Evolutionary conservation across 2,888 invertebrate genomes (phyloP), one percentile per base, ranked within the genome.

Genomic region (Falcaria lacertinaria): DNA sequence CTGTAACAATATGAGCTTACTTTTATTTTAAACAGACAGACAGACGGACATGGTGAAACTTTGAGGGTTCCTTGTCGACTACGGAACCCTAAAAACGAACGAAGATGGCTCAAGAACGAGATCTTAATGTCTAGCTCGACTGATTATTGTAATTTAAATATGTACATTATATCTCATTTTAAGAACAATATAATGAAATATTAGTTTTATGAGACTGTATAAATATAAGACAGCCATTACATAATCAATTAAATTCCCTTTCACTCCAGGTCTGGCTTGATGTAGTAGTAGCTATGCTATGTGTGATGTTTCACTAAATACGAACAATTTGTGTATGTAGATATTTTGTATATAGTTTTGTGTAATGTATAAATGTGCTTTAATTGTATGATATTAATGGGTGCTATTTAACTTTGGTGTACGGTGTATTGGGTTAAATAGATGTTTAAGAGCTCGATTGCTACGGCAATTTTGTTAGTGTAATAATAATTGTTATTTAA

Each of bases 331-430:
- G 35, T 82, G 78, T 57, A 34, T 82, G 78, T 81, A 80, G 62
- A 82, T 76, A 76, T 45, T 17, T 36, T 86, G 80, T 84, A 82
- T 60, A 82, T 81, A 83, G 52, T 51, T 61, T 53, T 67, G 64
- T 60, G 63, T 60, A 64, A 68, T 72, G 60, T 76, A 73, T 74
- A 76, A 69, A 76, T 74, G 69, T 59, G 86, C 86, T 85, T 85
- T 86, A 79, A 77, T 66, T 81, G 80, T 86, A 80, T 71, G 72
- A 77, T 83, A 83, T 81, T 80, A 72, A 87, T 81, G 87, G 88
- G 88, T 88, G 88, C 88, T 88, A 88, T 85, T 83, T 82, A 81
- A 78, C 57, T 73, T 77, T 72, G 87, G 85, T 86, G 81, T 76
- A 76, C 60, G 87, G 86, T 87, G 63, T 74, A 75, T 64, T 65